Evolutionary conservation across 2,113 vertebrate genomes (phyloP).

Genomic region (Gambusia affinis): DNA sequence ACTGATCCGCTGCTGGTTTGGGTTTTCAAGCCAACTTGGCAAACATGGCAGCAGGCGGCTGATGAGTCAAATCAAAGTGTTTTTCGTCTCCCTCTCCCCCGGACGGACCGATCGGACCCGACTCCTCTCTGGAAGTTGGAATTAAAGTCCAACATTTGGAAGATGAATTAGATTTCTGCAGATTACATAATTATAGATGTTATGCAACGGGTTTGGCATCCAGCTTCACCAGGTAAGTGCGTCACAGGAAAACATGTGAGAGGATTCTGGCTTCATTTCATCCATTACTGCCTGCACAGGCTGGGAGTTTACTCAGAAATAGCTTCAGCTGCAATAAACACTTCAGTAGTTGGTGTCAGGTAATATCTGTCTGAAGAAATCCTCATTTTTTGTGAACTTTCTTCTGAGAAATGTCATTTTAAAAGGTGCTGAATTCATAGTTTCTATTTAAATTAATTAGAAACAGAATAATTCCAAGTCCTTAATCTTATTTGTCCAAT

Average conservation of each 20-base stretch:
- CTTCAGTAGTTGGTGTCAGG: not conserved
- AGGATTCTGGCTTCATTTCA: not conserved
- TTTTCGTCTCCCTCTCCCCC: no score
- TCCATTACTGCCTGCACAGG: not conserved
- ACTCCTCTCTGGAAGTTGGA: not conserved
- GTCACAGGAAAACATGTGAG: not conserved
- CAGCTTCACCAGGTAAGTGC: not conserved
- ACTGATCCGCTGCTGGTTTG: slow-evolving; percentile 22
- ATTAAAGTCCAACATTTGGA: not conserved
- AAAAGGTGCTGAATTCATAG: not conserved
- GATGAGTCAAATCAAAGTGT: not conserved
- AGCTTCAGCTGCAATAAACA: not conserved
- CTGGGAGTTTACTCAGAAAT: not conserved
- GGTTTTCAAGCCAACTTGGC: slow-evolving; percentile 23
- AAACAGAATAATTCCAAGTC: not conserved
- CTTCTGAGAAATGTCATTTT: not conserved
- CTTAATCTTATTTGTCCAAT: no score
- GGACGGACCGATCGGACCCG: not conserved
- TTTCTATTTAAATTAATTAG: not conserved
- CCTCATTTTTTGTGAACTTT: no score
- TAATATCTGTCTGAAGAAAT: not conserved
- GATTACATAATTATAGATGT: slow-evolving; percentile 36
- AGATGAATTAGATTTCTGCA: not conserved
- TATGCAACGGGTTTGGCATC: slow-evolving; percentile 33
- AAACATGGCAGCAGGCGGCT: slow-evolving; percentile 10